phyloP scores from a whole-genome alignment of 2,113 vertebrate species.

The Triplophysa tibetana region DNA sequence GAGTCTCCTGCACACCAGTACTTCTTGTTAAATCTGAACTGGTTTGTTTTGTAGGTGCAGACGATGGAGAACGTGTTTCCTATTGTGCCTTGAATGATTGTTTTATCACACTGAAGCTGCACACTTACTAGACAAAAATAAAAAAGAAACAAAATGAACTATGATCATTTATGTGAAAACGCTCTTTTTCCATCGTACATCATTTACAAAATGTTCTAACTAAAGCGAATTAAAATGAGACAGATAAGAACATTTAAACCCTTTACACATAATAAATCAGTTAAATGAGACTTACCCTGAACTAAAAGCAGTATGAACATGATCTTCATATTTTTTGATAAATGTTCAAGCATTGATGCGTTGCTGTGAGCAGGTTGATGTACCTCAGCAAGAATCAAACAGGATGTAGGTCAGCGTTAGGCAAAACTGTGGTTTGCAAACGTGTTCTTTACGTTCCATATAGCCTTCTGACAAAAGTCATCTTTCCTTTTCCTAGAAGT shows the following conservation, averaged over 20 bases:
- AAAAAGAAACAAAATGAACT: neutral
- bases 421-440: constrained; percentile 52
- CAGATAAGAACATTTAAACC: neutral
- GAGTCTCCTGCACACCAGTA: constrained; percentile 72
- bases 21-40: constrained; percentile 61
- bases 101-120: constrained; percentile 64
- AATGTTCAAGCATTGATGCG: too few species aligned
- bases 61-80: constrained; percentile 58
- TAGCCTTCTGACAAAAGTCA: neutral
- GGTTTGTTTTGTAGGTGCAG: constrained; percentile 56
- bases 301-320: constrained; percentile 54
- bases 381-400: neutral
- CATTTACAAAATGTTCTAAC: too few species aligned
- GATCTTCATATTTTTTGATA: constrained; percentile 54
- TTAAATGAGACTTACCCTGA: constrained; percentile 58
- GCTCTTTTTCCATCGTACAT: neutral
- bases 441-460: neutral
- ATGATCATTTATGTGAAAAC: neutral
- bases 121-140: constrained; percentile 56
- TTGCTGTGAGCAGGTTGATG: neutral
- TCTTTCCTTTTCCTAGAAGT: neutral
- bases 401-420: constrained; percentile 43
- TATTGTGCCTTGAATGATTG: constrained; percentile 47
- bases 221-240: neutral
- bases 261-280: neutral